Evolutionary conservation across 2,797 vertebrate species (phyloP), one percentile per base, ranked within the genome.

Genomic region (Micromesistius poutassou): DNA sequence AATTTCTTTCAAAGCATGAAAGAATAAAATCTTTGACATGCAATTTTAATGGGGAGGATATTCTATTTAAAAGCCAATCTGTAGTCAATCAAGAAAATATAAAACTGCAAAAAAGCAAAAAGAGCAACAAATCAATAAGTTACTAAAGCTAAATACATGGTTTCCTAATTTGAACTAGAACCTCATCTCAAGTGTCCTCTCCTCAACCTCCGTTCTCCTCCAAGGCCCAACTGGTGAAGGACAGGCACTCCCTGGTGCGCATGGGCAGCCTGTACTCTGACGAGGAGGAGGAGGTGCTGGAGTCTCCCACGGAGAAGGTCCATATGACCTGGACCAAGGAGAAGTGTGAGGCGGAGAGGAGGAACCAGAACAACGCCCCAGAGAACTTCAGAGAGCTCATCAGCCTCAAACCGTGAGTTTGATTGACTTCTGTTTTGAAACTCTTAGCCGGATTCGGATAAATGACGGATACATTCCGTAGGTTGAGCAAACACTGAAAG

Each of bases 241-340:
- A 99, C 91, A 95, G 97, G 85, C 97, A 99, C 89, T 99, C 97
- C 0, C 87, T 97, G 85, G 94, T 97, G 77, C 93, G 96, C n/a
- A 94, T 98, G 86, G 97, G 97, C 55, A 97, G 96, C 84, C 89
- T 98, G 72, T 98, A 98, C 86, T 98, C 97, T 0, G 98, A 99
- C 6, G 98, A 99, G 83, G 98, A 99, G 75, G 98, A 99, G 84
- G 98, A 99, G 16, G 93, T 95, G 74, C 83, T 92, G 36, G 96
- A 96, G 71, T 40, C 92, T 28, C 93, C 95, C 76, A 87, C 94
- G 12, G 96, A 96, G 80, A 99, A 96, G 83, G 95, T 97, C 82
- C 97, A 99, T 86, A 99, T 98, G 97, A 99, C 98, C 0, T 99
- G 98, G 97, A 99, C 97, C 1, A 95, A 92, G 84, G 97, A 98